These are phyloP conservation scores for Acanthurus lineatus DNA, from an alignment of 2,797 vertebrate genomes.

Conservation along the genomic window DNA sequence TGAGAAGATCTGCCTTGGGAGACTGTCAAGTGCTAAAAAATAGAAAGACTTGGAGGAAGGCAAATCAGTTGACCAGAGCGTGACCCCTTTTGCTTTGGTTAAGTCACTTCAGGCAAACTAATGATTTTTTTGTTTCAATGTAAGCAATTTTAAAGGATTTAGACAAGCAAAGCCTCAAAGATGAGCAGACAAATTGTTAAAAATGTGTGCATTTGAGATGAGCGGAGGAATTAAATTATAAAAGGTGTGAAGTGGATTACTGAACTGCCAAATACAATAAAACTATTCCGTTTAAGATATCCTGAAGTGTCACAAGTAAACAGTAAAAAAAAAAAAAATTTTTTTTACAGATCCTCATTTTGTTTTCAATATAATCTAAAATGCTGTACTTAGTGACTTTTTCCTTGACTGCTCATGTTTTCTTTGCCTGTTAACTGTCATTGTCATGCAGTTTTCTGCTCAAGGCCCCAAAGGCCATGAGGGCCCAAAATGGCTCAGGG, in stretches of 20 bases:
- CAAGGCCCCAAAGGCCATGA: slow-evolving; percentile 56
- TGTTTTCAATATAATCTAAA: no score
- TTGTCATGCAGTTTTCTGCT: slow-evolving; percentile 76
- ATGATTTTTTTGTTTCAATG: slow-evolving; percentile 35
- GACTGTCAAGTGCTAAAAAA: slow-evolving; percentile 41
- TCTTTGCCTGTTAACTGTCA: slow-evolving; percentile 54
- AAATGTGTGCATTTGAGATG: slow-evolving; percentile 20
- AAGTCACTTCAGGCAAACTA: slow-evolving; percentile 48
- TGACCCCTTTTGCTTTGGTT: slow-evolving; percentile 48
- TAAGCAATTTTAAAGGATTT: slow-evolving; percentile 24
- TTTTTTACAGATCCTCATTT: no score
- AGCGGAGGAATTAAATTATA: neutral
- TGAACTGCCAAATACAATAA: neutral
- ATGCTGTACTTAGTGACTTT: no score
- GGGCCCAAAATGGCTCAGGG: slow-evolving; percentile 55
- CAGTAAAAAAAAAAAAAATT: no score
- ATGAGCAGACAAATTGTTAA: slow-evolving; percentile 15
- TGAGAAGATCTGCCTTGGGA: slow-evolving; percentile 45
- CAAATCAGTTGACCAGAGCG: slow-evolving; percentile 60
- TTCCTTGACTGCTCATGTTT: neutral
- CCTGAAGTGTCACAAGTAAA: neutral
- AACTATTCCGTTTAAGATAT: neutral
- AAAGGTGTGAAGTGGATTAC: neutral
- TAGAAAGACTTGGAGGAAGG: slow-evolving; percentile 23
- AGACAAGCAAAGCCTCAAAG: slow-evolving; percentile 22